phyloP scores from a whole-genome alignment of 2,888 invertebrate genomes.

The Chaetogeoica ovagalla region DNA sequence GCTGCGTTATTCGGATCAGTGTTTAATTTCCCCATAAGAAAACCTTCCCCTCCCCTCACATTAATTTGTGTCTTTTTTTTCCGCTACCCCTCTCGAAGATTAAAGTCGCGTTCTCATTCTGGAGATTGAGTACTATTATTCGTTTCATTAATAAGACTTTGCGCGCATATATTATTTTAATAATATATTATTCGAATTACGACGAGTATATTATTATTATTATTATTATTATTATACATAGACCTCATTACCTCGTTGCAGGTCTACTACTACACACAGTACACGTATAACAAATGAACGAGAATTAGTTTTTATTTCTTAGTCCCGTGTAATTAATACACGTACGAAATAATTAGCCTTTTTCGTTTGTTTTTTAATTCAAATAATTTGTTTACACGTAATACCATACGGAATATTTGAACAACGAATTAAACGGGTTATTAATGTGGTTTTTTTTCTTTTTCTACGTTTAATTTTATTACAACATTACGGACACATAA shows the following conservation, averaged over 20 bases:
- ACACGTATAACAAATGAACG: background rate
- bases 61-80: conserved; percentile 38
- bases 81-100: background rate
- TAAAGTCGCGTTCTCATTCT: conserved; percentile 25
- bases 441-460: too few relatives aligned
- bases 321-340: background rate
- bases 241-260: background rate
- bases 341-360: background rate
- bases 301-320: background rate
- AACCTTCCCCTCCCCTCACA: conserved; percentile 6
- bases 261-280: background rate
- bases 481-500: too few relatives aligned
- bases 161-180: conserved; percentile 5
- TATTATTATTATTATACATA: background rate
- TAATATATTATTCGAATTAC: background rate
- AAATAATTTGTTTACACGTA: background rate
- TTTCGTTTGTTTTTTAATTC: background rate
- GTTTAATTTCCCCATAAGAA: conserved; percentile 36
- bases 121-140: conserved; percentile 26
- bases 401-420: too few relatives aligned
- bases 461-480: too few relatives aligned
- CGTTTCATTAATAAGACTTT: conserved; percentile 38
- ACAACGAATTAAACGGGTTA: too few relatives aligned
- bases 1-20: conserved; percentile 41
- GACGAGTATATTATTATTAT: background rate